A percentile compares a stretch with the other conserved stretches of the same genome.
phyloP scores from a whole-genome alignment of 2,888 invertebrate species.

The Aethes cnicana region DNA sequence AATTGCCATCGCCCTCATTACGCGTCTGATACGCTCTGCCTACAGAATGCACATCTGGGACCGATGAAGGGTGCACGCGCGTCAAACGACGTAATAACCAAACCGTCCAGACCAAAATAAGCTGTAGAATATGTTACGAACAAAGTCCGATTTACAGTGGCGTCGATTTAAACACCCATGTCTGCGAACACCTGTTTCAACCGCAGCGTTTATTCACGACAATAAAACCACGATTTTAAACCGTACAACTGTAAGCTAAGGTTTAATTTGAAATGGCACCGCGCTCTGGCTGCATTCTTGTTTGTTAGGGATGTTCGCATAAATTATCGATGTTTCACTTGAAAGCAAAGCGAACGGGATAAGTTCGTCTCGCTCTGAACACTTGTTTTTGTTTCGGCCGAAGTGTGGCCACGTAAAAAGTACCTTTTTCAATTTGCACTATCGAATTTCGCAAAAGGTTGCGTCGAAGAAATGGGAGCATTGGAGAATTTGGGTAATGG shows the following conservation, averaged over 20 bases:
- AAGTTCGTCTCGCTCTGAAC: constrained; percentile 67
- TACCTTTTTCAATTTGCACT: no score
- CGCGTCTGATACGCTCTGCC: constrained; percentile 66
- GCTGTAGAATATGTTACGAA: not conserved
- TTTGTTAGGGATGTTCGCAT: constrained; percentile 79
- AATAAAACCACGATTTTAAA: constrained; percentile 37
- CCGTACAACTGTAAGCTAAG: constrained; percentile 29
- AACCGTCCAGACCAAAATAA: constrained; percentile 30
- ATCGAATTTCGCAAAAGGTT: no score
- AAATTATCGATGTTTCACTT: constrained; percentile 80
- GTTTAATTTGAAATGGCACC: constrained; percentile 39
- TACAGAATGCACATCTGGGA: constrained; percentile 79
- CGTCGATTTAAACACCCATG: constrained; percentile 48
- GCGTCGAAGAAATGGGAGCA: no score
- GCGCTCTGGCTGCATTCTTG: constrained; percentile 63
- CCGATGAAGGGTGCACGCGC: constrained; percentile 56
- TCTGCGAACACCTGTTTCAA: constrained; percentile 79
- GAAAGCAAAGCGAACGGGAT: constrained; percentile 55
- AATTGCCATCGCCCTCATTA: constrained; percentile 71
- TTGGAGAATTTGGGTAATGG: no score
- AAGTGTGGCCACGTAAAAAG: constrained; percentile 65
- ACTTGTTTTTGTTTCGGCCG: constrained; percentile 75
- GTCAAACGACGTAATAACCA: constrained; percentile 43
- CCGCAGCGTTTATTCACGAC: constrained; percentile 62
- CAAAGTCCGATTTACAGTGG: constrained; percentile 37